A percentile compares a stretch with the other conserved stretches of the same genome.
phyloP scores from a whole-genome alignment of 2,888 invertebrate genomes.

The Dicycla oo region DNA sequence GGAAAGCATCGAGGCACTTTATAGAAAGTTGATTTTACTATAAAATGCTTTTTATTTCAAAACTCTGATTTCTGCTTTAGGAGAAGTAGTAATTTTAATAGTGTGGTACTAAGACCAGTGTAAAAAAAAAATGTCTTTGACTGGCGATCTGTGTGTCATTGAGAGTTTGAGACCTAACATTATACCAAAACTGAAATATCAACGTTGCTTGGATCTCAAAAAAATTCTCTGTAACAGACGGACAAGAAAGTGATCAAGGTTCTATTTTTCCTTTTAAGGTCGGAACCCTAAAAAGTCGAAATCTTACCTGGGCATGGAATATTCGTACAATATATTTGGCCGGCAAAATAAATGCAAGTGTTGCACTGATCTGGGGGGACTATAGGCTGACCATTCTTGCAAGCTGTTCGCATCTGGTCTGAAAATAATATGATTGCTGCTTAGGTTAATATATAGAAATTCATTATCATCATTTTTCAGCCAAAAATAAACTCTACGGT shows the following conservation, averaged over 20 bases:
- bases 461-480: background rate
- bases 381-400: conserved; percentile 8
- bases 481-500: background rate
- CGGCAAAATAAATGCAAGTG: conserved; percentile 34
- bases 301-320: conserved; percentile 25
- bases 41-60: no score
- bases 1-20: no score
- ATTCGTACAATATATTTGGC: conserved; percentile 16
- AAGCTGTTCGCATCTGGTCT: conserved; percentile 13
- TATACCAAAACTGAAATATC: no score
- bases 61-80: no score
- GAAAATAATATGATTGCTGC: background rate
- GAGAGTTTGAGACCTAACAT: background rate
- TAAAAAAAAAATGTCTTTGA: no score
- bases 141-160: no score
- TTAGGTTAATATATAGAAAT: background rate
- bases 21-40: no score
- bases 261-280: no score
- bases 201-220: background rate
- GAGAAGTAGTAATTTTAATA: no score
- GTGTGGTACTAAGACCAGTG: no score
- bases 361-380: conserved; percentile 29
- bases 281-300: background rate
- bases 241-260: no score
- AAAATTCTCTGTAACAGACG: no score